Evolutionary conservation across 1,140 invertebrate species (phyloP).

Genomic region (Heliconius congener): DNA sequence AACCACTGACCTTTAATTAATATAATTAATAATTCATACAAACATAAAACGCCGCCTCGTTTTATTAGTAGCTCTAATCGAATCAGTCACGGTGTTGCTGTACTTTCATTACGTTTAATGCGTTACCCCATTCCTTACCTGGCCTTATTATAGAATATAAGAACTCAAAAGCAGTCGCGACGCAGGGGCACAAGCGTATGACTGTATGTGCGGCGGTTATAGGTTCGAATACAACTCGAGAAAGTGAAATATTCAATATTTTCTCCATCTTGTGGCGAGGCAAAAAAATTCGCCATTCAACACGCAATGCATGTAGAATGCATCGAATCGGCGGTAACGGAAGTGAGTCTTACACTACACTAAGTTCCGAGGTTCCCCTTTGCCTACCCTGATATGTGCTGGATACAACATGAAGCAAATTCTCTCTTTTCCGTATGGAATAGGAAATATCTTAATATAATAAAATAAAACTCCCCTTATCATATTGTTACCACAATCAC

Average conservation of each 20-base stretch:
- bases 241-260: no score
- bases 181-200: no score
- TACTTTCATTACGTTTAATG: conserved; percentile 18
- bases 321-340: neutral
- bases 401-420: no score
- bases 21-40: neutral
- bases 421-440: no score
- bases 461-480: neutral
- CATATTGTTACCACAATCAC: neutral
- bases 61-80: neutral
- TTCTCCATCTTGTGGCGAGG: no score
- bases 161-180: neutral
- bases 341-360: neutral
- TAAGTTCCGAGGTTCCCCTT: neutral
- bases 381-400: neutral
- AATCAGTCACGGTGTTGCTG: conserved; percentile 27
- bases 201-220: no score
- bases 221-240: no score
- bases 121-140: conserved; percentile 16
- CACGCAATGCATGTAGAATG: neutral
- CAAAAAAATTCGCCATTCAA: neutral
- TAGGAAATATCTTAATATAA: neutral
- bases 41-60: neutral
- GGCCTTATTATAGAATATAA: conserved; percentile 18
- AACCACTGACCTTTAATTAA: no score